Evolutionary conservation across 2,113 vertebrate species (phyloP), one percentile per base, ranked within the genome.

Genomic region (Thinocorus orbignyianus): DNA sequence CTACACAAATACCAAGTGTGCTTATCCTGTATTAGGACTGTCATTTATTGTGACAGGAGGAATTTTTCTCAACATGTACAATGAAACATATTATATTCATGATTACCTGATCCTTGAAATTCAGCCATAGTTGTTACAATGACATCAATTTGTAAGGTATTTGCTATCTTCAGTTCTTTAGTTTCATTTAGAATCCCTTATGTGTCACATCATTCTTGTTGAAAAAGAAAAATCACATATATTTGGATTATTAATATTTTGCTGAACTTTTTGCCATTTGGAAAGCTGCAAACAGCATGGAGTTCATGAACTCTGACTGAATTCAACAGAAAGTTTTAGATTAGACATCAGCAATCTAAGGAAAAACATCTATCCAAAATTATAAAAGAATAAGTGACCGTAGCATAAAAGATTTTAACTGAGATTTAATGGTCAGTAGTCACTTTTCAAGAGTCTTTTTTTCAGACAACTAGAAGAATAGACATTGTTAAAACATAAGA

Each of bases 61-160:
- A 77, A 85, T 76, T 95, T 89, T 91, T 93, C 74, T 84, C 52
- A 76, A 17, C 15, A n/a, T 41, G 28, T 41, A 82, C 91, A 93
- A 93, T 52, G 6, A 58, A 64, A 57, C 6, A 0, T 66, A 30
- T 71, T 77, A 31, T 68, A 77, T 83, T 62, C 30, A 49, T 71
- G 87, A 84, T 68, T 78, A 57, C 20, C 18, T 24, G 69, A 41
- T 33, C 37, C 17, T 80, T 86, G 71, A 82, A 95, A 57, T 64
- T 84, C 79, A 90, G 14, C 6, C 39, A 49, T 5, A n/a, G 24
- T 22, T 70, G 12, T 83, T 55, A 31, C 11, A 85, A 87, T 52
- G 9, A 68, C 17, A 31, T 49, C 5, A 0, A n/a, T 90, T 79
- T 33, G 18, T 60, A 88, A 85, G 57, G 49, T n/a, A 57, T 41